Percentiles rank a stretch among this genome's conserved stretches.
These are phyloP conservation scores for Bradypodion ventrale DNA, from an alignment of 2,797 vertebrate genomes.

Conservation along the genomic window DNA sequence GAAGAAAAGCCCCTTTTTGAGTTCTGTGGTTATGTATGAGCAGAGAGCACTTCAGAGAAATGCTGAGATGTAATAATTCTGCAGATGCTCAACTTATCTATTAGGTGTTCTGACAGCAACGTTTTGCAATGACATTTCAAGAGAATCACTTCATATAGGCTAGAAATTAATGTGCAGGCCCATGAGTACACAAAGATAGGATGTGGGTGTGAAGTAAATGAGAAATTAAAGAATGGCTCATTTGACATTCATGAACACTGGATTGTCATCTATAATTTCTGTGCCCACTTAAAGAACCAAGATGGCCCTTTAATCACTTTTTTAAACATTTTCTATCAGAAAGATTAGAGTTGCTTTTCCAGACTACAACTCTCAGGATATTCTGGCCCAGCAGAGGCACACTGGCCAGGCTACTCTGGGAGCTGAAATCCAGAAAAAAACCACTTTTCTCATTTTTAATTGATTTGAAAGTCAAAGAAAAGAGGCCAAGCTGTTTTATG, in stretches of 20 bases:
- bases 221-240: slow-evolving; percentile 25
- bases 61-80: not conserved
- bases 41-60: not conserved
- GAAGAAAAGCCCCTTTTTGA: not conserved
- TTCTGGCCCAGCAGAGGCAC: too few species aligned
- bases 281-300: not conserved
- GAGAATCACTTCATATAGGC: not conserved
- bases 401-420: too few species aligned
- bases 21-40: not conserved
- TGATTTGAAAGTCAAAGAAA: not conserved
- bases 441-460: not conserved
- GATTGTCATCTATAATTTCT: slow-evolving; percentile 4
- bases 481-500: not conserved
- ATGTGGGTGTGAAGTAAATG: slow-evolving; percentile 2
- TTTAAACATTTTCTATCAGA: not conserved
- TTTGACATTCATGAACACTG: slow-evolving; percentile 17
- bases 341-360: too few species aligned
- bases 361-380: too few species aligned
- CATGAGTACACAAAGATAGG: not conserved
- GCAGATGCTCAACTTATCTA: not conserved
- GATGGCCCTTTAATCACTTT: not conserved
- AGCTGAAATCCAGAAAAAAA: too few species aligned
- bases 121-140: not conserved
- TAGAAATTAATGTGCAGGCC: not conserved
- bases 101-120: not conserved